Conservation (phyloP, 2,797 vertebrate genomes). For the Peromyscus aztecus region DNA sequence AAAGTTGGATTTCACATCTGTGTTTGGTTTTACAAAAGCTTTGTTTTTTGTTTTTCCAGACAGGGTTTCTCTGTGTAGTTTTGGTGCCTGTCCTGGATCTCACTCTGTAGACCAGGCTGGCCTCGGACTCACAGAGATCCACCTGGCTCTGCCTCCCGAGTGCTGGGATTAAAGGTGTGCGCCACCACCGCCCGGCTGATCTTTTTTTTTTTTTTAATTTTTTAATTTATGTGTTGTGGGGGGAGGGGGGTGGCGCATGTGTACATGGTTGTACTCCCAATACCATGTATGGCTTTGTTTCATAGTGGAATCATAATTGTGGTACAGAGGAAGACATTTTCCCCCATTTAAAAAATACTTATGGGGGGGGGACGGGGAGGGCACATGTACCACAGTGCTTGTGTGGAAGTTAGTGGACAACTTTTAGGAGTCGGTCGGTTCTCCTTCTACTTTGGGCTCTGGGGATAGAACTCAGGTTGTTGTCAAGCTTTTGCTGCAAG, state of each 20-base stretch:
- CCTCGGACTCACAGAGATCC: no score
- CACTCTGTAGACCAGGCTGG: no score
- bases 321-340: not conserved
- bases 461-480: not conserved
- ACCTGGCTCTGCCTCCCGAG: no score
- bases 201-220: no score
- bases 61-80: no score
- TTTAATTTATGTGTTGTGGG: not conserved
- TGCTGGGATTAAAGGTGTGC: no score
- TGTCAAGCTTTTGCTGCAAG: not conserved
- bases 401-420: not conserved
- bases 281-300: not conserved
- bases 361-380: no score
- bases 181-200: no score
- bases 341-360: not conserved
- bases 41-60: not conserved
- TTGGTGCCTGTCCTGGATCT: no score
- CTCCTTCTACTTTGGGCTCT: not conserved
- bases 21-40: not conserved
- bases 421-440: not conserved
- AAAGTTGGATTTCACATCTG: conserved; percentile 10
- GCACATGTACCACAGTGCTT: no score
- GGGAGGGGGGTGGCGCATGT: no score
- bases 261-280: not conserved
- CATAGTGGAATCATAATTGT: not conserved